Evolutionary conservation across 1,140 invertebrate species (phyloP), one percentile per base, ranked within the genome.

Genomic region (Drosophila pandora): DNA sequence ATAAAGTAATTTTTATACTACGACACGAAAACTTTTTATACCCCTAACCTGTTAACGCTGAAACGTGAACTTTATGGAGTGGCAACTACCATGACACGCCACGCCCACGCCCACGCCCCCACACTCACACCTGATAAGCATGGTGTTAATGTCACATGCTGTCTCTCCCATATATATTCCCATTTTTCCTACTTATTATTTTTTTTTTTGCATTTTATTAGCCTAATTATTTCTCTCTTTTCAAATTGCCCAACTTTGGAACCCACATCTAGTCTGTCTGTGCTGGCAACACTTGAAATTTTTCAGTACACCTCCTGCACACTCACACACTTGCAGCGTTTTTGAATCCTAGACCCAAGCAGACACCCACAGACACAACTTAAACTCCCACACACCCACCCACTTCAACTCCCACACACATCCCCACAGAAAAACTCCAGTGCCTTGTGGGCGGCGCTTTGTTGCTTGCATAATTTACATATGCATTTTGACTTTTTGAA

Each of bases 211-310:
- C 70, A 68, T 87, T 84, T 59, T 77, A 69, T 62, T 77, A 81
- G 73, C 60, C 65, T 74, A 75, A 71, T 81, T 78, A 82, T 78
- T 81, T 82, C 47, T 52, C 76, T 65, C 57, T 87, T 70, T 68
- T 58, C 34, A 61, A 77, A 70, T 59, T 59, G 60, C 45, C 45
- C 59, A 76, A 83, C 62, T 76, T 56, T 67, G 21, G 17, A 62
- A 48, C 17, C 65, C 43, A 68, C 52, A 56, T 57, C 63, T 47
- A 69, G 67, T 69, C 59, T 81, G 77, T 76, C 59, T 57, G 50
- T 50, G 65, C 65, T 62, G 49, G 73, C 67, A 64, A 58, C 82
- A 85, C 69, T 85, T 79, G 67, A 85, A 76, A 87, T 76, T 88
- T 84, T 63, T 68, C 58, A 79, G 55, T 63, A 76, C 65, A 79